Conservation (phyloP, 2,797 vertebrate species). For the Poecilia wingei region DNA sequence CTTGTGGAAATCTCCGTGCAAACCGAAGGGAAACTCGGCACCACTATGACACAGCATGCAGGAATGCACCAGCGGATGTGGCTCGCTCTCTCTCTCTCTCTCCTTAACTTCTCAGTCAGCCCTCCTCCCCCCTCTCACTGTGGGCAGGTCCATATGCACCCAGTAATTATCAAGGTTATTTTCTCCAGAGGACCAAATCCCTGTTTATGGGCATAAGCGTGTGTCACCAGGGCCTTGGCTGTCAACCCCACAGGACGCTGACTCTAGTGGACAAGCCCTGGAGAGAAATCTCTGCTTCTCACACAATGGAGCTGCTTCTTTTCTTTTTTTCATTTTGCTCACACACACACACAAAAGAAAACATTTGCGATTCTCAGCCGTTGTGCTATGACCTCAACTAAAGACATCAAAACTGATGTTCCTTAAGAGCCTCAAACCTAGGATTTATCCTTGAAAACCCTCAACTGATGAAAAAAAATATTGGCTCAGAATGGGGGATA, state of each 20-base stretch:
- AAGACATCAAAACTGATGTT: conserved; percentile 58
- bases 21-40: conserved; percentile 71
- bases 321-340: conserved; percentile 26
- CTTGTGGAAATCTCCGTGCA: conserved; percentile 65
- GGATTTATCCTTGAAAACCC: conserved; percentile 52
- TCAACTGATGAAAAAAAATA: conserved; percentile 19
- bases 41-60: conserved; percentile 77
- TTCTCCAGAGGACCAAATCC: conserved; percentile 80
- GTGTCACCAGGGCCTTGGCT: conserved; percentile 71
- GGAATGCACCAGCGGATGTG: conserved; percentile 76
- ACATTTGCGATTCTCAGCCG: conserved; percentile 35
- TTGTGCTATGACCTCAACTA: conserved; percentile 60
- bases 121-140: conserved; percentile 43
- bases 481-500: conserved; percentile 26
- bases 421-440: conserved; percentile 38
- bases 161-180: conserved; percentile 83
- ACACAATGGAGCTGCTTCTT: conserved; percentile 18
- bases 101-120: conserved; percentile 42
- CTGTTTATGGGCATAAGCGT: conserved; percentile 80
- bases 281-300: conserved; percentile 36
- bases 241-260: conserved; percentile 66
- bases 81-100: conserved; percentile 54
- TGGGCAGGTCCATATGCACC: conserved; percentile 75
- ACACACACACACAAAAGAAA: not conserved
- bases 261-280: conserved; percentile 42